Conservation (phyloP, 2,797 vertebrate species). For the Geotrypetes seraphini region DNA sequence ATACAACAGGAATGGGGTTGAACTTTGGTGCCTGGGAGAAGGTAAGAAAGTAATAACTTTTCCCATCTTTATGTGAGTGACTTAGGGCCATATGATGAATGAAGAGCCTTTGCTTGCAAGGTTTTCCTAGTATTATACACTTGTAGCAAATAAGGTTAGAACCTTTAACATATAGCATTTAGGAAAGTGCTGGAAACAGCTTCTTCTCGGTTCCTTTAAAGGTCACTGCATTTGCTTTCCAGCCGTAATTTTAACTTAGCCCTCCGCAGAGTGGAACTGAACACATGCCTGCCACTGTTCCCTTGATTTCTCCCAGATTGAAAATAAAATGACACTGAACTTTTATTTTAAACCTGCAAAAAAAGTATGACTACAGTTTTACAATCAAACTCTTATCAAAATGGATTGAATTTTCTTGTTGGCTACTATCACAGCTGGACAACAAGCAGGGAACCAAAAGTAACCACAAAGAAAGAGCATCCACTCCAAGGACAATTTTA, state of each 20-base stretch:
- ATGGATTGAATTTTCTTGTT: no score
- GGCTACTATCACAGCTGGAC: no score
- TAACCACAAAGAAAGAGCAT: no score
- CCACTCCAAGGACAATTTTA: no score
- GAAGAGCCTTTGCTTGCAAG: constrained; percentile 45
- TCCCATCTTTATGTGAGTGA: constrained; percentile 40
- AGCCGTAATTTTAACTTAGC: constrained; percentile 40
- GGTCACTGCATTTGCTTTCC: constrained; percentile 63
- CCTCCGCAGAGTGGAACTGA: constrained; percentile 29
- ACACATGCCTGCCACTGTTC: constrained; percentile 27
- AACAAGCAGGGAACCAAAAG: no score
- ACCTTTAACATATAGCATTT: constrained; percentile 70
- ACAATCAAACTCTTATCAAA: no score
- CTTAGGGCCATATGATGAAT: constrained; percentile 45
- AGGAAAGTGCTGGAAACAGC: constrained; percentile 56
- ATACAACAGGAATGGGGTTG: constrained; percentile 39
- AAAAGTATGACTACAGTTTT: no score
- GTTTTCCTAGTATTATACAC: constrained; percentile 56
- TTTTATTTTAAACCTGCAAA: constrained; percentile 1
- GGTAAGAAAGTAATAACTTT: constrained; percentile 56
- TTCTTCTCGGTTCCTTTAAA: constrained; percentile 61
- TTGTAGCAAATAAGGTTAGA: constrained; percentile 67
- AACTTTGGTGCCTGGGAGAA: constrained; percentile 53
- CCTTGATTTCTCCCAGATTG: constrained; percentile 30
- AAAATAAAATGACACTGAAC: constrained; percentile 31